Evolutionary conservation across 1,140 invertebrate species (phyloP), one percentile per base, ranked within the genome.

Genomic region (Drosophila chauvacae): DNA sequence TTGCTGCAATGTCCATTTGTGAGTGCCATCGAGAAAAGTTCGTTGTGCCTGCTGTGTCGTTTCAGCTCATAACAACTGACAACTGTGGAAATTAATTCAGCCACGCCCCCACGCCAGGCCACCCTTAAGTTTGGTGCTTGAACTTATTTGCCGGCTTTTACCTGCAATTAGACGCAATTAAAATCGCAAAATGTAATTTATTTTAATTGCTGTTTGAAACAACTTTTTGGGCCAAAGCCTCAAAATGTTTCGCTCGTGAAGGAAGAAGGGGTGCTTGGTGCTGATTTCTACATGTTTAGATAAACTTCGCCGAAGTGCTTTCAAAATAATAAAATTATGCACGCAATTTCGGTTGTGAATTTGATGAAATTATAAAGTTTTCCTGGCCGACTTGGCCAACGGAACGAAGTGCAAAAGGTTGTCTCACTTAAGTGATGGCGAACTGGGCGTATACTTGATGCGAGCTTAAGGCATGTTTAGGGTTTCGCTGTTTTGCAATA

Each of bases 141-240:
- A 88, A 87, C 68, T 80, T 88, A 84, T 87, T 87, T 87, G 80
- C 77, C 56, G 72, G 83, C 83, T 87, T 87, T 87, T 88, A 87
- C 83, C 83, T 87, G 83, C 83, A 87, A 87, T 87, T 87, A 87
- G 83, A 87, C 77, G 83, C 83, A 87, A 87, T 87, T 87, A 87
- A 87, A 87, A 87, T 88, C 72, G 72, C 80, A 88, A 87, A 87
- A 87, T 83, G 84, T 87, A 87, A 87, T 87, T 87, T 87, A 88
- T 87, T 87, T 87, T 87, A 87, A 87, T 87, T 87, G 83, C 83
- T 87, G 83, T 87, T 87, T 74, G 41, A 77, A 87, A 87, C 84
- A 87, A 87, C 84, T 85, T 86, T 81, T 75, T 73, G 70, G 59
- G 37, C 57, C 55, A 61, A 73, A 80, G 71, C 78, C 70, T 69